Base-by-base conservation (phyloP, 2,888 invertebrate species). In the Ptychoptera contaminata region DNA sequence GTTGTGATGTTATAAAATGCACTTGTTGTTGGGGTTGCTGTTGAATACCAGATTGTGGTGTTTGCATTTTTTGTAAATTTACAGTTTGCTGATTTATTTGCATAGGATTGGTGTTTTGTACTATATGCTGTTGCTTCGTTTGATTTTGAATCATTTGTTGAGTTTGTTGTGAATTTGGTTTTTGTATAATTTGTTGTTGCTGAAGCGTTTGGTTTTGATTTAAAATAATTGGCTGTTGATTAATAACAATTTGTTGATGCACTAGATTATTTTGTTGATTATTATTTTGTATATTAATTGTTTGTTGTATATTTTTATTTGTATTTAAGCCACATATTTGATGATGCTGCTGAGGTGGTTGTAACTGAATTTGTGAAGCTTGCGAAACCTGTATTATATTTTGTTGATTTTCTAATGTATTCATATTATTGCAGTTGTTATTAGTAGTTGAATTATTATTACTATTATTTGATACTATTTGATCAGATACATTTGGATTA, bases 21-120 rank as follows among this genome's bases (percentile, higher is more conserved):
- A 40, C 10, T 43, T 43, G 40, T 32, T 51, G 69, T 1, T 67
- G 66, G 48, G 31, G 37, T 8, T 62, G 59, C 52, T 44, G 51
- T 40, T 50, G 52, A 15, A 65, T 65, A 2, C 57, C 58, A 8
- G 59, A 52, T 47, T 69, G 69, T 2, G 58, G 61, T 51, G 68
- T 69, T 1, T 67, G 65, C 50, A 59, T 58, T 50, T 51, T 49
- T 42, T 55, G 46, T 40, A 49, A 41, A n/a, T 43, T 40, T 36
- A 48, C 44, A 46, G 16, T 44, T 35, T 40, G 51, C 37, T 38
- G 44, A 10, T 30, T 50, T 38, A 29, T 40, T 29, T 47, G 48
- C 37, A 37, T 41, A 42, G 49, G 55, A 32, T 23, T 23, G 23
- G 23, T 23, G 7, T 23, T 23, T 23, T 23, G 23, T 23, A 23